phyloP scores from a whole-genome alignment of 2,113 vertebrate genomes.

The Tetrao urogallus region DNA sequence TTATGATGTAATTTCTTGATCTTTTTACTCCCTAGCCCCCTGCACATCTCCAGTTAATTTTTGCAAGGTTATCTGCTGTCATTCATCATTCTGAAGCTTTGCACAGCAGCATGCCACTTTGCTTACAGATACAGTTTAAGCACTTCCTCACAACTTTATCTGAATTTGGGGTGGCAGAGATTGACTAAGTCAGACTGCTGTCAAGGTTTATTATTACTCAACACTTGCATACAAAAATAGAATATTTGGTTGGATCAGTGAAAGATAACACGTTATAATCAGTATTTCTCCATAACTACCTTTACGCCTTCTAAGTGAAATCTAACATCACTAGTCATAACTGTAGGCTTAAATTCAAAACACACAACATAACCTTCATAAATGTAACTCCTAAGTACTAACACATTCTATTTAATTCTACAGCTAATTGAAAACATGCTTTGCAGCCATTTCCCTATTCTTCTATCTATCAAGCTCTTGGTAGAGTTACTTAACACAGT shows the following conservation, averaged over 20 bases:
- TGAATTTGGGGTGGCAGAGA: background rate
- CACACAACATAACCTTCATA: background rate
- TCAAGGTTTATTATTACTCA: background rate
- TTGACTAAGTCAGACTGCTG: background rate
- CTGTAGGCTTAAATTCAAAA: background rate
- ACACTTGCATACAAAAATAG: background rate
- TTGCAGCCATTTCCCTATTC: background rate
- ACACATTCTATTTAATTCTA: background rate
- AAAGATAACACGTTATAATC: background rate
- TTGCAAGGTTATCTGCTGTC: background rate
- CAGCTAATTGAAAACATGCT: background rate
- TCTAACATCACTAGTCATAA: background rate
- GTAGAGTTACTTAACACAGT: background rate
- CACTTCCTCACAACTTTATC: background rate
- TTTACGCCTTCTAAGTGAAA: background rate
- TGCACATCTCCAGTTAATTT: background rate
- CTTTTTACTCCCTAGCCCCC: background rate
- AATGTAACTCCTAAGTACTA: background rate
- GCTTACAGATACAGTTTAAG: background rate
- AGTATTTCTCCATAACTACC: background rate
- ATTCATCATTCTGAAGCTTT: background rate
- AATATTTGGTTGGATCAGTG: background rate
- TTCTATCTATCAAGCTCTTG: background rate
- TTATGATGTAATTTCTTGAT: background rate
- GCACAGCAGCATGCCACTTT: background rate